phyloP scores from a whole-genome alignment of 1,140 invertebrate species.

The Berghia stephanieae region DNA sequence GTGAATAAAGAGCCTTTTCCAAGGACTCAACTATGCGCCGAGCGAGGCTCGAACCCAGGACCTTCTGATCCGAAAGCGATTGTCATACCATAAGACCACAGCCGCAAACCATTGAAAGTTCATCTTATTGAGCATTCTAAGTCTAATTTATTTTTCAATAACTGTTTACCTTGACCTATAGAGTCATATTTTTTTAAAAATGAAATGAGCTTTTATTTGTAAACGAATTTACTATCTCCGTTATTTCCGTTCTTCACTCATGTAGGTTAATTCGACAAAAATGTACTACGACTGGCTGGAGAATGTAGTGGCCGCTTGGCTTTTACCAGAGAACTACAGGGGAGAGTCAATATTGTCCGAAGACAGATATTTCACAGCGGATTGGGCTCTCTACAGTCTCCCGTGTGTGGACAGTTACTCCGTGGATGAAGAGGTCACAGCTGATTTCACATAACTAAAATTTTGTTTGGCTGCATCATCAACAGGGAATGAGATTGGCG shows the following conservation, averaged over 20 bases:
- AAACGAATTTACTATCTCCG: no score
- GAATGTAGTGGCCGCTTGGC: conserved; percentile 35
- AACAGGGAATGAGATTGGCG: conserved; percentile 31
- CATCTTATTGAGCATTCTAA: no score
- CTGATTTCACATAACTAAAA: conserved; percentile 34
- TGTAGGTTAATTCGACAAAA: conserved; percentile 11
- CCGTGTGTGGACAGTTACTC: conserved; percentile 36
- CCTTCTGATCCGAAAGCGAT: no score
- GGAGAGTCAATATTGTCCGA: conserved; percentile 40
- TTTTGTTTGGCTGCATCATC: conserved; percentile 41
- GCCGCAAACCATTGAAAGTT: no score
- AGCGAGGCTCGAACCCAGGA: no score
- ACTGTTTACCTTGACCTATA: no score
- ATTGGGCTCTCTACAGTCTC: conserved; percentile 36
- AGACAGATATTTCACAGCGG: conserved; percentile 40
- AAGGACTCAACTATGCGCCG: no score
- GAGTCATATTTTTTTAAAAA: neutral
- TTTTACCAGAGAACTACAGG: conserved; percentile 46
- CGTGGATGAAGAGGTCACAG: conserved; percentile 37
- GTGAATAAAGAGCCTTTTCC: no score
- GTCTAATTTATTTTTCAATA: no score
- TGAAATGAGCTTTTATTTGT: neutral
- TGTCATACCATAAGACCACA: no score
- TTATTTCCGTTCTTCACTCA: no score
- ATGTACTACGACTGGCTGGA: conserved; percentile 46